phyloP scores from a whole-genome alignment of 2,888 invertebrate species.

The Pedicia rivosa region DNA sequence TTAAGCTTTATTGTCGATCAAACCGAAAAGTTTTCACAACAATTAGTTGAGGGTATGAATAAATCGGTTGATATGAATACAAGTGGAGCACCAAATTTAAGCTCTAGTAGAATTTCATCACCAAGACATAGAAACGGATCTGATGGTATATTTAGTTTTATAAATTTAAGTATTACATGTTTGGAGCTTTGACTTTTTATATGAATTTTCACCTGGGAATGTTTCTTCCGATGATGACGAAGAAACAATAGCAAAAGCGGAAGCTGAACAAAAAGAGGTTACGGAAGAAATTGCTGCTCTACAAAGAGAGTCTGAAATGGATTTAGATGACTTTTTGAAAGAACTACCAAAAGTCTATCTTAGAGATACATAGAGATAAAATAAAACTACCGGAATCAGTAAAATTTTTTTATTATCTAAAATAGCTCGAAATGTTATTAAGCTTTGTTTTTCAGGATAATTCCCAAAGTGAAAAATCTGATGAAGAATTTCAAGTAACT shows the following conservation, averaged over 20 bases:
- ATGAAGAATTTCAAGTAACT: conserved; percentile 43
- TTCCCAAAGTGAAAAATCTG: conserved; percentile 15
- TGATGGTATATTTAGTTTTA: conserved; percentile 31
- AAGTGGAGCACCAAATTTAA: conserved; percentile 29
- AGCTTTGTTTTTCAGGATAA: too few relatives aligned
- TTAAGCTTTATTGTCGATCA: conserved; percentile 95
- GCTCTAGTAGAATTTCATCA: conserved; percentile 34
- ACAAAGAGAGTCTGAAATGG: conserved; percentile 76
- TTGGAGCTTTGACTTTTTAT: conserved; percentile 34
- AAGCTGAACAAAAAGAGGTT: conserved; percentile 45
- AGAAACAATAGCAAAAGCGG: conserved; percentile 81
- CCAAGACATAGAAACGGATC: conserved; percentile 27
- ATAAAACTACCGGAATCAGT: conserved; percentile 22
- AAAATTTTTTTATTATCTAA: too few relatives aligned
- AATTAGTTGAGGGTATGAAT: conserved; percentile 74
- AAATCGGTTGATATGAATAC: conserved; percentile 31
- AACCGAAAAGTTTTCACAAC: conserved; percentile 91
- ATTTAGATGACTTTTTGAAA: conserved; percentile 71
- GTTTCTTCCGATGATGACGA: conserved; percentile 75
- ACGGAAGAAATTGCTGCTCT: conserved; percentile 66
- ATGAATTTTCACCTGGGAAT: conserved; percentile 70
- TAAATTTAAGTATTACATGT: neutral
- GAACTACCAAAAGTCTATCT: conserved; percentile 64
- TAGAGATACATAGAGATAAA: conserved; percentile 44
- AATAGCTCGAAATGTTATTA: too few relatives aligned